A percentile compares a stretch with the other conserved stretches of the same genome.
phyloP scores from a whole-genome alignment of 64 coral and sea anemone species.

The Stichodactyla helianthus region DNA sequence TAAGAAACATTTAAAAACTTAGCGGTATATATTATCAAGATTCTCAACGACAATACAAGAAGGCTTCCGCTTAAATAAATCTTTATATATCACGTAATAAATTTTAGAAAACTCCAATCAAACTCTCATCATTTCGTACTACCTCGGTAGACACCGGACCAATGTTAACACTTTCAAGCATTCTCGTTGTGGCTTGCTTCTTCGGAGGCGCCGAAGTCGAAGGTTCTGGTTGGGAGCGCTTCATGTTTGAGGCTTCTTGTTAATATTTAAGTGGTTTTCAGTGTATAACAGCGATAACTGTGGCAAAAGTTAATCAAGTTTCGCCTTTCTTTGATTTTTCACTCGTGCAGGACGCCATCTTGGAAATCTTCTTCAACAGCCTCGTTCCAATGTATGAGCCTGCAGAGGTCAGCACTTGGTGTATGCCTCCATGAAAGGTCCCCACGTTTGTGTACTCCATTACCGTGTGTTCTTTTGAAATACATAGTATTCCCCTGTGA shows the following conservation, averaged over 20 bases:
- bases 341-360: constrained; percentile 8
- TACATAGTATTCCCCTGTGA: no score
- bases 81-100: background rate
- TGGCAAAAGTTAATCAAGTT: background rate
- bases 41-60: no score
- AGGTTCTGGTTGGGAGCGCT: constrained; percentile 57
- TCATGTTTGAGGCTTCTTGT: constrained; percentile 24
- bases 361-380: background rate
- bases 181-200: constrained; percentile 38
- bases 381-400: constrained; percentile 6
- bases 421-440: no score
- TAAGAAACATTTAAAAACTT: no score
- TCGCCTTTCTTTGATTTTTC: background rate
- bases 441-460: no score
- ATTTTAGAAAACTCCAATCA: background rate
- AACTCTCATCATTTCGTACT: no score
- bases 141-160: constrained; percentile 71
- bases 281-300: background rate
- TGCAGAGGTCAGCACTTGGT: no score
- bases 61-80: background rate
- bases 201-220: constrained; percentile 45
- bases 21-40: no score
- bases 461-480: no score
- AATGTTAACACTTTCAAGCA: constrained; percentile 52
- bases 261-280: background rate